Evolutionary conservation across 2,888 invertebrate genomes (phyloP).

Genomic region (Notodonta dromedarius): DNA sequence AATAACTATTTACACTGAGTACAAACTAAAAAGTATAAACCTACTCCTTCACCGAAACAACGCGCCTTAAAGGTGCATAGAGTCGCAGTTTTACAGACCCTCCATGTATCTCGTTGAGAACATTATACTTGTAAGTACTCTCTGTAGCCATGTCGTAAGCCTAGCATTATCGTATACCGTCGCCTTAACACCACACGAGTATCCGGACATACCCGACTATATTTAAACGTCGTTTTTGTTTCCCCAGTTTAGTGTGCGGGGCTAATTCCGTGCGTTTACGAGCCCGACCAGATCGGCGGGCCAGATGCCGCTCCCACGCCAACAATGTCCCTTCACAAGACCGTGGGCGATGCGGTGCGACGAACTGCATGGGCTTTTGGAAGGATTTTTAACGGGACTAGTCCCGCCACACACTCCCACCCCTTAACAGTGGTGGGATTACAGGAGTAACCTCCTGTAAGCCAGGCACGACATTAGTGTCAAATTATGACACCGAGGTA

Average conservation of each 20-base stretch:
- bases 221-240: conserved; percentile 73
- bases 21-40: too few relatives aligned
- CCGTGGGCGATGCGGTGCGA: conserved; percentile 40
- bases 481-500: too few relatives aligned
- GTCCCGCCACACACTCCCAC: too few relatives aligned
- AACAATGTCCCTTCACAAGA: conserved; percentile 57
- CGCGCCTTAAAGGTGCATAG: too few relatives aligned
- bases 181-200: conserved; percentile 25
- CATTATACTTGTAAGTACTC: background rate
- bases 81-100: too few relatives aligned
- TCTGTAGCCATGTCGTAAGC: background rate
- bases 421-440: too few relatives aligned
- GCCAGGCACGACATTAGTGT: too few relatives aligned
- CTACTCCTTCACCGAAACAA: too few relatives aligned
- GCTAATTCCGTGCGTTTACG: conserved; percentile 80
- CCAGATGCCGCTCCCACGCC: conserved; percentile 79
- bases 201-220: conserved; percentile 49
- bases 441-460: too few relatives aligned
- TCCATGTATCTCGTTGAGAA: background rate
- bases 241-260: conserved; percentile 62
- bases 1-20: too few relatives aligned
- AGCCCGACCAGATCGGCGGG: conserved; percentile 64
- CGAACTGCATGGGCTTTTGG: conserved; percentile 22
- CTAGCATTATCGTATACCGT: background rate
- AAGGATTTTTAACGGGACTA: background rate